Percentiles rank a stretch among this genome's conserved stretches.
phyloP scores from a whole-genome alignment of 2,113 vertebrate species.

The Cromileptes altivelis region DNA sequence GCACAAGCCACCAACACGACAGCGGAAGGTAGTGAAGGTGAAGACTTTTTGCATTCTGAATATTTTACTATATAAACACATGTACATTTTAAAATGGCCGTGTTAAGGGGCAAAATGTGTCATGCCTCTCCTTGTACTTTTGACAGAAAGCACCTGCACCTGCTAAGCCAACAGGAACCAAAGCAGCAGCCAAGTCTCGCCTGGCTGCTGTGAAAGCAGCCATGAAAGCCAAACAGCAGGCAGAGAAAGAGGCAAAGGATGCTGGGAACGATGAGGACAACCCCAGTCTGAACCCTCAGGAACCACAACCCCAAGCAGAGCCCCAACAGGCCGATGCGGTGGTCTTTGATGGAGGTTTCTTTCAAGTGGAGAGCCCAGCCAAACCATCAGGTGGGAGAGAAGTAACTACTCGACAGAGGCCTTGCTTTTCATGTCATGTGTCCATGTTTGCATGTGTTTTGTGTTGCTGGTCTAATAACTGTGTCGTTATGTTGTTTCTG shows the following conservation, averaged over 20 bases:
- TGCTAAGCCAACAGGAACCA: conserved; percentile 78
- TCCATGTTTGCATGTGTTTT: neutral
- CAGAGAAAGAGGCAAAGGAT: conserved; percentile 59
- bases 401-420: neutral
- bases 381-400: conserved; percentile 85
- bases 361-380: conserved; percentile 92
- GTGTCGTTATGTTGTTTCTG: neutral
- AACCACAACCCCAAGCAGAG: neutral
- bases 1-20: conserved; percentile 58
- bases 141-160: conserved; percentile 85
- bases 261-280: conserved; percentile 23
- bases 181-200: conserved; percentile 86
- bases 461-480: neutral
- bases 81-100: neutral
- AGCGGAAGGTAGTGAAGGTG: conserved; percentile 86
- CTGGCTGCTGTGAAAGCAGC: conserved; percentile 92
- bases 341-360: conserved; percentile 92
- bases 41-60: neutral
- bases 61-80: neutral
- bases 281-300: neutral
- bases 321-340: conserved; percentile 49
- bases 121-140: neutral
- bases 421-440: neutral
- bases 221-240: conserved; percentile 85
- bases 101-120: neutral